Evolutionary conservation across 2,888 invertebrate species (phyloP).

Genomic region (Campaea margaritaria): DNA sequence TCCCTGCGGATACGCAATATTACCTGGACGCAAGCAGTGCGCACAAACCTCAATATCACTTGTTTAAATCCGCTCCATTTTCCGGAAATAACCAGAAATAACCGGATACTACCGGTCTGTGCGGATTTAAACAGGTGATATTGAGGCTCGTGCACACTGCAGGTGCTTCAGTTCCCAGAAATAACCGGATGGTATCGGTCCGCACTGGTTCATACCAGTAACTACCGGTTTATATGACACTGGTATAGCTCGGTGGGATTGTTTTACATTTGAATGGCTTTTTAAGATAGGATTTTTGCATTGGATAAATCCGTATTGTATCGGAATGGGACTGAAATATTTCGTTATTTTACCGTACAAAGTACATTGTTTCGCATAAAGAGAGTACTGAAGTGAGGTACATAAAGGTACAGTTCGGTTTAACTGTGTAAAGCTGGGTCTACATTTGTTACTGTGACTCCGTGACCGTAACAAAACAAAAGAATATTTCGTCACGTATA

Average conservation of each 20-base stretch:
- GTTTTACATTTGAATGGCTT: slow-evolving; percentile 14
- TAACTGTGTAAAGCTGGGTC: too few species aligned
- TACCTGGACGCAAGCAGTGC: slow-evolving; percentile 1
- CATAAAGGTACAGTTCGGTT: too few species aligned
- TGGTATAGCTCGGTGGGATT: background rate
- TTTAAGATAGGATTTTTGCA: background rate
- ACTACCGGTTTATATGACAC: slow-evolving; percentile 19
- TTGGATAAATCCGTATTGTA: slow-evolving; percentile 4
- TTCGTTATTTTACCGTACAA: too few species aligned
- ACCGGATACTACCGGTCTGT: background rate
- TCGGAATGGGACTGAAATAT: too few species aligned
- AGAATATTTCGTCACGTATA: too few species aligned
- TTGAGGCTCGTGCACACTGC: background rate
- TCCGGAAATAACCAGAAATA: slow-evolving; percentile 12
- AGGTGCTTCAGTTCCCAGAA: slow-evolving; percentile 8
- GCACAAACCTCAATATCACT: slow-evolving; percentile 1
- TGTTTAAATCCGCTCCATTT: slow-evolving; percentile 9
- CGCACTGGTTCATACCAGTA: slow-evolving; percentile 18
- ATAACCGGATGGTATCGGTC: slow-evolving; percentile 13
- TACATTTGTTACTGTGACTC: too few species aligned
- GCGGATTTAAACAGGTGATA: too few species aligned
- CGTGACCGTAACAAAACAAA: too few species aligned
- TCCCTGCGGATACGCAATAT: slow-evolving; percentile 9
- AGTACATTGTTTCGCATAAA: too few species aligned
- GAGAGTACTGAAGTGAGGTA: too few species aligned